Base-by-base conservation (phyloP, 2,113 vertebrate genomes). In the Pseudopodoces humilis region DNA sequence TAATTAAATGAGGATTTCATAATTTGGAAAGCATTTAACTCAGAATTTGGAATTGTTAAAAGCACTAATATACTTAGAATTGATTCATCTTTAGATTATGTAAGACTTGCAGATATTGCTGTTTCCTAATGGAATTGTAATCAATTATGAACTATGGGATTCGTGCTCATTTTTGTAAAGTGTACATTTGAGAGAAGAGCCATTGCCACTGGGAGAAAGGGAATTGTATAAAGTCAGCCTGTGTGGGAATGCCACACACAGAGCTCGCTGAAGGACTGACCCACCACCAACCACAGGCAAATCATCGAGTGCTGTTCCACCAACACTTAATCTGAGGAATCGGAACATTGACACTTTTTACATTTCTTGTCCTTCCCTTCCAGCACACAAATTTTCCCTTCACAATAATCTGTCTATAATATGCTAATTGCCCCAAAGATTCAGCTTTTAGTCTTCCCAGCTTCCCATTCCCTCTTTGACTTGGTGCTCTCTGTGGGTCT, bases 1-100 rank as follows among this genome's bases (percentile, higher is more conserved):
- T 97, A 97, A 97, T 96, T 97, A 97, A 98, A 98, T 97, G 94
- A 96, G 94, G 79, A 97, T 97, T 98, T 56, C 76, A 88, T 97
- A 97, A 97, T 98, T 97, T 98, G 95, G 55, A 50, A 85, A 95
- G 85, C 94, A 94, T 96, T 97, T 98, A 97, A 97, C 77, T 96
- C 79, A 86, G 94, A 96, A 97, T 97, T 95, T 96, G 93, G 95
- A 98, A 95, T 92, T 92, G 92, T 97, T 96, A 95, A 83, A 97
- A 96, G 95, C 96, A 93, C 88, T 96, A 87, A 93, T 97, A 96
- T 76, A 97, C 92, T 98, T 98, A 97, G 96, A 93, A 97, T 90
- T 81, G 88, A 97, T 97, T 86, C 88, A 84, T 87, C 87, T 96
- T 94, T 95, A 89, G 79, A 92, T 93, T 96, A 46, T 91, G 88